These are phyloP conservation scores for Dryocosmus kuriphilus DNA, from an alignment of 2,888 invertebrate genomes.

Conservation along the genomic window DNA sequence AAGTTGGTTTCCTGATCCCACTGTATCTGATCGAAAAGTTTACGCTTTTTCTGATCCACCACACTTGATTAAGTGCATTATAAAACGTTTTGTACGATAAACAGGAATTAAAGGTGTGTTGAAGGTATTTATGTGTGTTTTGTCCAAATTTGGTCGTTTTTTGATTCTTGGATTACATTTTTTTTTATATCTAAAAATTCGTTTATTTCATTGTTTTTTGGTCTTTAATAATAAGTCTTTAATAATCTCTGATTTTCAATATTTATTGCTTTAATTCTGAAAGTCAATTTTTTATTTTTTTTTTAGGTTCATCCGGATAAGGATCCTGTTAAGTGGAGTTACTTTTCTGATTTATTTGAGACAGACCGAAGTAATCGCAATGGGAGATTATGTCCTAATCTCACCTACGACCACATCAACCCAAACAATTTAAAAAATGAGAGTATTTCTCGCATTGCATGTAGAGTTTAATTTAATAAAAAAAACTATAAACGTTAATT, in stretches of 20 bases:
- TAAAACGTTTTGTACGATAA: slow-evolving; percentile 54
- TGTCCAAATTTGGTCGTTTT: too few relatives aligned
- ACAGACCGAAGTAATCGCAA: too few relatives aligned
- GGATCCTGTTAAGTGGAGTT: slow-evolving; percentile 35
- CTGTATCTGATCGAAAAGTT: slow-evolving; percentile 47
- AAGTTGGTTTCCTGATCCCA: slow-evolving; percentile 49
- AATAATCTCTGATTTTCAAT: slow-evolving; percentile 9
- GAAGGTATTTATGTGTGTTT: neutral
- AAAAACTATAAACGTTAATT: neutral
- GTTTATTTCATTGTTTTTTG: too few relatives aligned
- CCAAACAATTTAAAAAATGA: too few relatives aligned
- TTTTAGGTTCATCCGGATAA: slow-evolving; percentile 29
- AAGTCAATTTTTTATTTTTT: neutral
- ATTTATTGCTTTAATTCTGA: slow-evolving; percentile 29
- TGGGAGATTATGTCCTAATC: slow-evolving; percentile 7
- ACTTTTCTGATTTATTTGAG: slow-evolving; percentile 29
- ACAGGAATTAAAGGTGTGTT: slow-evolving; percentile 48
- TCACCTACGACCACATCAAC: too few relatives aligned
- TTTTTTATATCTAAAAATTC: too few relatives aligned
- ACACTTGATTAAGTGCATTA: slow-evolving; percentile 57
- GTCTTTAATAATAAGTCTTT: slow-evolving; percentile 21
- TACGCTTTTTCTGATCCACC: slow-evolving; percentile 56
- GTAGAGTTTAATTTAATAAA: too few relatives aligned
- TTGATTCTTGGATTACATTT: too few relatives aligned
- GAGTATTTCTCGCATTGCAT: too few relatives aligned